Percentiles rank a stretch among this genome's conserved stretches.
Evolutionary conservation across 53 echinoderm and acorn worm genomes (phyloP).

Genomic region (Luidia sarsii): DNA sequence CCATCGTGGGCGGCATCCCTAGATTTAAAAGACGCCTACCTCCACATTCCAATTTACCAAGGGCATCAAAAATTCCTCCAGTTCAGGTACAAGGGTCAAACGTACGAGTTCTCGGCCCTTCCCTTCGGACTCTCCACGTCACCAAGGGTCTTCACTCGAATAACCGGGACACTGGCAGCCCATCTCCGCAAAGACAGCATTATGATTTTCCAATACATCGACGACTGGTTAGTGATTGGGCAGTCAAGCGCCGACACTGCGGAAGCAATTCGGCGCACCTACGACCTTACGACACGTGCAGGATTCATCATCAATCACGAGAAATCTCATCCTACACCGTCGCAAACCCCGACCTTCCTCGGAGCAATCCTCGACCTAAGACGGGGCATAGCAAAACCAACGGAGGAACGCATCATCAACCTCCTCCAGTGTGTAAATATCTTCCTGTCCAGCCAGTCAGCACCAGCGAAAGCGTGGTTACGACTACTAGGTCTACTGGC

Average conservation of each 20-base stretch:
- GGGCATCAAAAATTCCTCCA: constrained; percentile 1
- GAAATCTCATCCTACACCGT: constrained; percentile 1
- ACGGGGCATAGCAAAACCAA: not conserved
- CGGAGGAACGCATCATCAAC: not conserved
- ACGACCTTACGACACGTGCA: not conserved
- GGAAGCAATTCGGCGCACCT: not conserved
- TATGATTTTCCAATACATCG: constrained; percentile 43
- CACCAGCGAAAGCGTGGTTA: constrained; percentile 11
- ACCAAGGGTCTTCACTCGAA: constrained; percentile 61
- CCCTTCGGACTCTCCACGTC: constrained; percentile 61
- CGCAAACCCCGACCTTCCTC: constrained; percentile 11
- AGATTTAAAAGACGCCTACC: constrained; percentile 43
- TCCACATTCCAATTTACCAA: constrained; percentile 32
- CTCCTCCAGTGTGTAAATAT: not conserved
- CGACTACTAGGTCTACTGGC: not conserved
- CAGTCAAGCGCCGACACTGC: not conserved
- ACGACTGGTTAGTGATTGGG: constrained; percentile 68
- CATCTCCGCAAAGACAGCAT: constrained; percentile 17
- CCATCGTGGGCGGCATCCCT: constrained; percentile 11
- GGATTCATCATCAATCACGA: constrained; percentile 43
- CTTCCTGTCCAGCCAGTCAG: not conserved
- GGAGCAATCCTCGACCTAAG: constrained; percentile 19
- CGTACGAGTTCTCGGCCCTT: constrained; percentile 34
- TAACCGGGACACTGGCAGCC: constrained; percentile 30
- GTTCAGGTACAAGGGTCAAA: not conserved